These are phyloP conservation scores for Ifrita kowaldi DNA, from an alignment of 2,113 vertebrate species.

Conservation along the genomic window DNA sequence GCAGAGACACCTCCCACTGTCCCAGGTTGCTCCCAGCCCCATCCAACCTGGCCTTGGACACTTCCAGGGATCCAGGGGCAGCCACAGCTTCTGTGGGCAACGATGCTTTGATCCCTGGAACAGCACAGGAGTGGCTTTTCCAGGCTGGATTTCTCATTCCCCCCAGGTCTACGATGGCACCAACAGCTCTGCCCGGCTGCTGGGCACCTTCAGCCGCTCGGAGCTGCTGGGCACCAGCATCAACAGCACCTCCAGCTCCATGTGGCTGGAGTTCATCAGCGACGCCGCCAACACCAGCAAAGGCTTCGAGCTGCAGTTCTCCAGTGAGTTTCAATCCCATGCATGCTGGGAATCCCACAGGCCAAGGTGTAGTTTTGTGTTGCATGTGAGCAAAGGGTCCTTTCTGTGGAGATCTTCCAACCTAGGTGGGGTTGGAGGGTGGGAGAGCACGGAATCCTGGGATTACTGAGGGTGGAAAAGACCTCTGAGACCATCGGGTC, in stretches of 20 bases:
- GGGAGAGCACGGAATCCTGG: neutral
- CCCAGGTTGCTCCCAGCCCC: neutral
- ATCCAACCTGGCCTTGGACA: fast-evolving
- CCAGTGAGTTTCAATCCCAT: constrained; percentile 77
- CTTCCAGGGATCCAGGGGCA: neutral
- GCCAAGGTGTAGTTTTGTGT: fast-evolving
- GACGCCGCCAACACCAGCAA: constrained; percentile 89
- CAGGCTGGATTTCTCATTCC: neutral
- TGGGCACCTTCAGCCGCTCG: constrained; percentile 84
- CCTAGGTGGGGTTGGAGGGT: neutral
- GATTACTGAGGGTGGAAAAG: neutral
- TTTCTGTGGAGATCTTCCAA: fast-evolving
- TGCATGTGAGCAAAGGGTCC: fast-evolving
- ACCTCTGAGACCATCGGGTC: fast-evolving
- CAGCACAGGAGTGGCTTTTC: neutral
- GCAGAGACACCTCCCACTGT: neutral
- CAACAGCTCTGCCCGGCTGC: constrained; percentile 86
- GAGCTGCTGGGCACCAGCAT: constrained; percentile 86
- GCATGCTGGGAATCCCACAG: neutral
- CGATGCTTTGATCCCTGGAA: neutral
- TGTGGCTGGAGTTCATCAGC: constrained; percentile 95
- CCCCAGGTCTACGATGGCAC: constrained; percentile 92
- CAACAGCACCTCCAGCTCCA: constrained; percentile 94
- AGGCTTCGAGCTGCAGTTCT: constrained; percentile 94
- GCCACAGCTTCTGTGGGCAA: neutral